A percentile compares a stretch with the other conserved stretches of the same genome.
These are phyloP conservation scores for Fissipunctia ypsillon DNA, from an alignment of 2,888 invertebrate species.

Conservation along the genomic window DNA sequence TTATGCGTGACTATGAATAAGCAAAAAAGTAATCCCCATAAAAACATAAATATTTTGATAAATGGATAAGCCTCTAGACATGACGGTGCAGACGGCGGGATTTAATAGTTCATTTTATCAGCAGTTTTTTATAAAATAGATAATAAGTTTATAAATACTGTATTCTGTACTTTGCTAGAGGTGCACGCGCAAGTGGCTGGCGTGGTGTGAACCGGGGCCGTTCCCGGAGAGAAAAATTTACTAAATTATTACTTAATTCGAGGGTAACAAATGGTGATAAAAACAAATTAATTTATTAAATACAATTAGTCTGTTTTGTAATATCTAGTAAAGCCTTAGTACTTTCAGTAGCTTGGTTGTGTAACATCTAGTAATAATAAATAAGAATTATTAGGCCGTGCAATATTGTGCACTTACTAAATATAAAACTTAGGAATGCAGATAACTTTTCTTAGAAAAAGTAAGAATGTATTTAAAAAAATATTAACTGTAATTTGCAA, in stretches of 20 bases:
- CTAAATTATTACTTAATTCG: background rate
- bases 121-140: constrained; percentile 51
- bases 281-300: background rate
- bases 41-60: constrained; percentile 24
- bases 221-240: background rate
- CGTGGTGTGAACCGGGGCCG: background rate
- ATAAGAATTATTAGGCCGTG: background rate
- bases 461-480: background rate
- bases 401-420: background rate
- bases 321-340: background rate
- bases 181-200: constrained; percentile 33
- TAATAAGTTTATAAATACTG: constrained; percentile 39
- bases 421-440: background rate
- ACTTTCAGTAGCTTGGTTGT: background rate
- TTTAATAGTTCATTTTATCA: constrained; percentile 49
- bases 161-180: constrained; percentile 21
- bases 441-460: background rate
- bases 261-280: background rate
- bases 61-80: constrained; percentile 42
- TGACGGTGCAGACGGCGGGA: constrained; percentile 30
- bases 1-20: background rate
- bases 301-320: background rate
- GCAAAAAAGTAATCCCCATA: background rate
- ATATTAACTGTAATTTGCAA: background rate
- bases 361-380: background rate